Conservation (phyloP, 2,797 vertebrate genomes). For the Cephalopachus bancanus region DNA sequence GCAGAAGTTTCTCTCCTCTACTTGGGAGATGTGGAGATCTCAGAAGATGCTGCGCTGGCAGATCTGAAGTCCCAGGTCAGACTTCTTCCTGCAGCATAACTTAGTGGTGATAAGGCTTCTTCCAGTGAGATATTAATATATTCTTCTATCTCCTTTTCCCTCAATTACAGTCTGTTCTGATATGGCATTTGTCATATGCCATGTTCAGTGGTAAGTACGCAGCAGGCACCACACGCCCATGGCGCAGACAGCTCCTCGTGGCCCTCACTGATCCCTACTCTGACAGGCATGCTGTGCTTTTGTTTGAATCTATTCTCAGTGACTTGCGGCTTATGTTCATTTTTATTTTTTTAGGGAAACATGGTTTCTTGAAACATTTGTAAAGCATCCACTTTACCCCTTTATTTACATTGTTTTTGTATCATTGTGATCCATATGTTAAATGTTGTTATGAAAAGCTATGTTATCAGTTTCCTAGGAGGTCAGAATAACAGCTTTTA, state of each 20-base stretch:
- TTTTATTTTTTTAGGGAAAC: slow-evolving; percentile 76
- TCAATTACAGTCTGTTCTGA: slow-evolving; percentile 86
- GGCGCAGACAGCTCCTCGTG: slow-evolving; percentile 62
- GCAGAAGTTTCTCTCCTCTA: slow-evolving; percentile 84
- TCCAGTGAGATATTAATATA: slow-evolving; percentile 78
- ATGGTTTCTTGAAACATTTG: slow-evolving; percentile 53
- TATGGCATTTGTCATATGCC: slow-evolving; percentile 86
- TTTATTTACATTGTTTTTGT: slow-evolving; percentile 73
- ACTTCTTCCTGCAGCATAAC: slow-evolving; percentile 38
- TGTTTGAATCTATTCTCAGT: slow-evolving; percentile 41
- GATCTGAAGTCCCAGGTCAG: slow-evolving; percentile 96
- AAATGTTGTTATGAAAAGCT: background rate
- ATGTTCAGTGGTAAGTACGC: slow-evolving; percentile 86
- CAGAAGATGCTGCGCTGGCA: slow-evolving; percentile 92
- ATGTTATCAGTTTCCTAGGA: background rate
- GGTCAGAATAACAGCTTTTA: background rate
- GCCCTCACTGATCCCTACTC: slow-evolving; percentile 65
- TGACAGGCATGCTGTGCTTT: slow-evolving; percentile 75
- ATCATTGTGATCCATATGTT: slow-evolving; percentile 61
- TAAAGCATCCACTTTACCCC: slow-evolving; percentile 72
- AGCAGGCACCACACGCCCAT: slow-evolving; percentile 74
- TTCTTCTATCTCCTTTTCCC: slow-evolving; percentile 85
- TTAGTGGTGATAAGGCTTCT: slow-evolving; percentile 46
- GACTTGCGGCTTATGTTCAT: slow-evolving; percentile 63
- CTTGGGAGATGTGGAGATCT: slow-evolving; percentile 93